These are phyloP conservation scores for Tadarida brasiliensis DNA, from an alignment of 2,797 vertebrate species.

Conservation along the genomic window DNA sequence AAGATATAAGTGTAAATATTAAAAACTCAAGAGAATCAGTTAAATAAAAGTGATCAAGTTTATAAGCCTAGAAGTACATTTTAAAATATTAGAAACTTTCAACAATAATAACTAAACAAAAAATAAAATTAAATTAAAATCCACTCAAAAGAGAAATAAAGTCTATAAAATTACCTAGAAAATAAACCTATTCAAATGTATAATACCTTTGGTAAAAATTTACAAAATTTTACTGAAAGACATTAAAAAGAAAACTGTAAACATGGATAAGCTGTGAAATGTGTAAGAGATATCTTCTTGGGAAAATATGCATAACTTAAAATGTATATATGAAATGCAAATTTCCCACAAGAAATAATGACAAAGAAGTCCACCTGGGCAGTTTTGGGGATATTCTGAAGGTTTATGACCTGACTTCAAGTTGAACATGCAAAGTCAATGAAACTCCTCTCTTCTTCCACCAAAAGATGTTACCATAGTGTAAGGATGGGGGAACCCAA, in stretches of 20 bases:
- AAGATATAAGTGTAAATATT: not conserved
- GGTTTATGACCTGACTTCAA: not conserved
- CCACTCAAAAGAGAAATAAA: not conserved
- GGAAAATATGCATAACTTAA: not conserved
- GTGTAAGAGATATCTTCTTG: not conserved
- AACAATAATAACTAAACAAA: not conserved
- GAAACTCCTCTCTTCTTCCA: not conserved
- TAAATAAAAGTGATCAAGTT: not conserved
- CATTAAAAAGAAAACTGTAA: not conserved
- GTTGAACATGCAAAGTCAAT: not conserved
- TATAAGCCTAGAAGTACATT: not conserved
- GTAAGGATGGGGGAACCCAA: fast-evolving
- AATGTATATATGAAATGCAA: not conserved
- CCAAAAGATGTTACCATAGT: not conserved
- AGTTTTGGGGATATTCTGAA: not conserved
- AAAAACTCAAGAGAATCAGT: not conserved
- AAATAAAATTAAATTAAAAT: not conserved
- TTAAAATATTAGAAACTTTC: not conserved
- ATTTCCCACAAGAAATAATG: not conserved
- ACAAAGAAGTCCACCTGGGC: not conserved
- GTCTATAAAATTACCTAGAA: not conserved
- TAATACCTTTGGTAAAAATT: not conserved
- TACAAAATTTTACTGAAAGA: not conserved
- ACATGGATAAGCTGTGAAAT: not conserved
- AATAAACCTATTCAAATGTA: not conserved